A percentile compares a stretch with the other conserved stretches of the same genome.
Conservation (phyloP, 2,888 invertebrate species). For the Arenicola marina region DNA sequence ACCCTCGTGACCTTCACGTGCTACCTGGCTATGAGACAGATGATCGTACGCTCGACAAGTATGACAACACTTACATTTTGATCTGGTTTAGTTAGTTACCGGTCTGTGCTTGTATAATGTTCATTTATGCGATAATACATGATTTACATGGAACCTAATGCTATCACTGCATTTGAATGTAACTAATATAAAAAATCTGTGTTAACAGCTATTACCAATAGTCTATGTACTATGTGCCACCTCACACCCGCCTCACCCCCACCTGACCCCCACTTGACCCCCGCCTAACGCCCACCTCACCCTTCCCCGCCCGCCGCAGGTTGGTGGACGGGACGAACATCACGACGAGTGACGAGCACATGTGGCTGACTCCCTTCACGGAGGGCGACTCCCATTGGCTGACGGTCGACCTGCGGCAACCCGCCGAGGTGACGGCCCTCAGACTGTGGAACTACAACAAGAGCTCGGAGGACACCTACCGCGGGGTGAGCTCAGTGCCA, state of each 20-base stretch:
- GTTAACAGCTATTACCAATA: too few relatives aligned
- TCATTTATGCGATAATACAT: background rate
- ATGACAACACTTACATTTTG: constrained; percentile 23
- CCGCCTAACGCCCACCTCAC: background rate
- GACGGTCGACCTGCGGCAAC: constrained; percentile 47
- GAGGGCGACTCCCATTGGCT: constrained; percentile 51
- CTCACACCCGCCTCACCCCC: too few relatives aligned
- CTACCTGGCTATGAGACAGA: constrained; percentile 56
- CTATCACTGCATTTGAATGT: too few relatives aligned
- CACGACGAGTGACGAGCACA: constrained; percentile 70
- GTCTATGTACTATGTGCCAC: too few relatives aligned
- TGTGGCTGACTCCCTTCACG: constrained; percentile 62
- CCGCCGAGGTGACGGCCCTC: constrained; percentile 64
- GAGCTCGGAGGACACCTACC: constrained; percentile 68
- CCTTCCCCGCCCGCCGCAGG: constrained; percentile 44
- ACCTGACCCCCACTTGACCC: too few relatives aligned
- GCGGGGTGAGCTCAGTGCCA: constrained; percentile 62
- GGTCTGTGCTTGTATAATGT: background rate
- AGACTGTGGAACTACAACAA: constrained; percentile 84
- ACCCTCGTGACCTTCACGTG: constrained; percentile 54
- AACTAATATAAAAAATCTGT: too few relatives aligned
- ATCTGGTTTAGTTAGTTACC: background rate
- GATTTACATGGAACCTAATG: too few relatives aligned
- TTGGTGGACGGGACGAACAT: constrained; percentile 74
- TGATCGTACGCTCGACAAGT: constrained; percentile 60